phyloP scores from a whole-genome alignment of 2,797 vertebrate species.

The Sebastes alutus region DNA sequence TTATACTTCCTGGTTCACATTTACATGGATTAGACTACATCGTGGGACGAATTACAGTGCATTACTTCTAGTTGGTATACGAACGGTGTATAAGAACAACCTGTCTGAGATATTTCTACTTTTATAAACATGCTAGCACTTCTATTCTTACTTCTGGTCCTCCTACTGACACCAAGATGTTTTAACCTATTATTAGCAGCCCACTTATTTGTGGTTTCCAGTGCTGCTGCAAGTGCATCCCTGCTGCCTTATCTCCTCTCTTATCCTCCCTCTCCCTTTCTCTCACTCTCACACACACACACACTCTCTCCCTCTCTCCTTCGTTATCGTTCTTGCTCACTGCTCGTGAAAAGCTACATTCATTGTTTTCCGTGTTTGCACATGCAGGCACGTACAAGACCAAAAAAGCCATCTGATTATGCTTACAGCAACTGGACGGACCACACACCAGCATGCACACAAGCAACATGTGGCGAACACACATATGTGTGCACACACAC shows the following conservation, averaged over 20 bases:
- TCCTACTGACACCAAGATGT: background rate
- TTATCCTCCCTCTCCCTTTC: background rate
- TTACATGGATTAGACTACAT: background rate
- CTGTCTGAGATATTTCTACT: background rate
- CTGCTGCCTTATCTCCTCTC: background rate
- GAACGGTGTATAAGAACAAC: background rate
- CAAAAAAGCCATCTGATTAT: conserved; percentile 54
- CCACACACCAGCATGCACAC: conserved; percentile 61
- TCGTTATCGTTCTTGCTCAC: background rate
- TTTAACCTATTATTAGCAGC: background rate
- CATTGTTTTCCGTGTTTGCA: conserved; percentile 24
- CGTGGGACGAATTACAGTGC: background rate
- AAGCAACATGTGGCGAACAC: conserved; percentile 42
- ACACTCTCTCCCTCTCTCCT: background rate
- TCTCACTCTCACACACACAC: background rate
- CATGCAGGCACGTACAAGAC: conserved; percentile 26
- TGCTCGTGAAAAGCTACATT: conserved; percentile 12
- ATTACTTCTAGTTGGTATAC: background rate
- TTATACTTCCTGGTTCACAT: background rate
- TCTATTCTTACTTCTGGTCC: background rate
- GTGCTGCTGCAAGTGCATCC: background rate
- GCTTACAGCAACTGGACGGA: conserved; percentile 50
- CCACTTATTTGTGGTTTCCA: background rate
- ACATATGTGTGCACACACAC: conserved; percentile 17
- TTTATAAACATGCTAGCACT: background rate